These are phyloP conservation scores for Enteromius mattozi DNA, from an alignment of 2,797 vertebrate species.

Conservation along the genomic window DNA sequence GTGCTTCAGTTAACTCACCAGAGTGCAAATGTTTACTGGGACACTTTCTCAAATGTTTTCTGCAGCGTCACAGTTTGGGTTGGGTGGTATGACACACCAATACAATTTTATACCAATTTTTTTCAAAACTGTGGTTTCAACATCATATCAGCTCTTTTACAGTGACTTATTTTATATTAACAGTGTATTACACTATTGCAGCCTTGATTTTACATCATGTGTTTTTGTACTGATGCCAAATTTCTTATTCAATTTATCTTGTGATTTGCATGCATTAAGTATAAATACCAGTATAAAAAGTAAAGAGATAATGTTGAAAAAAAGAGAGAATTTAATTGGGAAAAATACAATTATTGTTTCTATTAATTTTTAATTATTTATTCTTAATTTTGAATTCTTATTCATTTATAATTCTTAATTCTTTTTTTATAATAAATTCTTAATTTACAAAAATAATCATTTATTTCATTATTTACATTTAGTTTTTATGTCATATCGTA, in stretches of 20 bases:
- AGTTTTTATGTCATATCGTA: not conserved
- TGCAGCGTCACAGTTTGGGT: not conserved
- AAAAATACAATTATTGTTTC: not conserved
- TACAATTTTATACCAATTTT: not conserved
- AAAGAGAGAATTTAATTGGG: not conserved
- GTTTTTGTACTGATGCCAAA: not conserved
- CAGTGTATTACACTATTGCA: not conserved
- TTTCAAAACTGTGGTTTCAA: not conserved
- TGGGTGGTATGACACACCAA: not conserved
- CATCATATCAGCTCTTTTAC: not conserved
- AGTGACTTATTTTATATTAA: not conserved
- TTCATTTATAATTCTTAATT: too few species aligned
- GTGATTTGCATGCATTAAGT: not conserved
- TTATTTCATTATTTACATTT: not conserved
- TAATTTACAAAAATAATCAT: not conserved
- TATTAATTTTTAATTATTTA: not conserved
- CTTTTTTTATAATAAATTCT: too few species aligned
- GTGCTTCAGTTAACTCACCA: not conserved
- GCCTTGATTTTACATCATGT: not conserved
- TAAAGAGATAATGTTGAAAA: not conserved
- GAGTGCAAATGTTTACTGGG: slow-evolving; percentile 22
- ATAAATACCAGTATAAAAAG: not conserved
- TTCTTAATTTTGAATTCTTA: too few species aligned
- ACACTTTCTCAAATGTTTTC: not conserved
- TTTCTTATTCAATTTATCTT: not conserved